Conservation (phyloP, 2,797 vertebrate species). For the Rhynchonycteris naso region DNA sequence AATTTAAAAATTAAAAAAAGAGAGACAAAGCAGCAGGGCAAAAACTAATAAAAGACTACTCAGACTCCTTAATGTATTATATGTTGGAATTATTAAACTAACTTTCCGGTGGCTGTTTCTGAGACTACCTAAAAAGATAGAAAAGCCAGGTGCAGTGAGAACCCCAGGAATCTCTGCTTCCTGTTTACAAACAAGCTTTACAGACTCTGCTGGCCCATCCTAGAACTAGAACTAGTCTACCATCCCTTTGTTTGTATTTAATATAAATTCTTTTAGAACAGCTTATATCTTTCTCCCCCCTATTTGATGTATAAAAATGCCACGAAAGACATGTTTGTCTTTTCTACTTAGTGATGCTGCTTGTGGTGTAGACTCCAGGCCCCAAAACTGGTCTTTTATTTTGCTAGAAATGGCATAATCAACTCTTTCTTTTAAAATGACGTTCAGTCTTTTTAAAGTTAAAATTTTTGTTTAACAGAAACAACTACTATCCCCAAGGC, state of each 20-base stretch:
- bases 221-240: background rate
- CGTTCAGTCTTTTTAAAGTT: background rate
- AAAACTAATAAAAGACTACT: background rate
- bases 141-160: background rate
- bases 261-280: background rate
- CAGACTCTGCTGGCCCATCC: background rate
- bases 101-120: background rate
- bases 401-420: background rate
- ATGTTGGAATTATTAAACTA: background rate
- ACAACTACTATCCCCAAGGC: background rate
- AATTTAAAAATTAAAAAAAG: background rate
- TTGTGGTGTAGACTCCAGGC: background rate
- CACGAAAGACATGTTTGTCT: background rate
- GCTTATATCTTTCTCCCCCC: background rate
- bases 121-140: background rate
- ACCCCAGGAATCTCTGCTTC: background rate
- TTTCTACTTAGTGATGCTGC: background rate
- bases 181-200: background rate
- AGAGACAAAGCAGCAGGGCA: background rate
- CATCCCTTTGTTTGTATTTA: background rate
- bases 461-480: background rate
- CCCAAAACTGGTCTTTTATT: background rate
- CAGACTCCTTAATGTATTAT: background rate
- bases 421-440: background rate
- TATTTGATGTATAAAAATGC: background rate